Base-by-base conservation (phyloP, 2,113 vertebrate species). In the Amazona vittata region DNA sequence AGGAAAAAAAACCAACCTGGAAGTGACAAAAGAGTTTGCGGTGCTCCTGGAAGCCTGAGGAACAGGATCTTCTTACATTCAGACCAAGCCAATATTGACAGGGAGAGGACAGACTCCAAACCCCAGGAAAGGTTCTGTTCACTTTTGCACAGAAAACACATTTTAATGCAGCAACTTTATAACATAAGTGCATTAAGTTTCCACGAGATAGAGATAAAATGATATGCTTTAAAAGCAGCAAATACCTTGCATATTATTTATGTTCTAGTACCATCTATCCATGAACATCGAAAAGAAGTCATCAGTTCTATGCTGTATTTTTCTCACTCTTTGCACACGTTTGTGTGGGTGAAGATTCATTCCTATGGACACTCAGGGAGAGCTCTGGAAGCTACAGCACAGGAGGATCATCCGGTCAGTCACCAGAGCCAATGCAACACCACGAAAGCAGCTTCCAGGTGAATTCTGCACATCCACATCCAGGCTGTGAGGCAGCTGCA, bases 331-430 rank as follows among this genome's bases (percentile, higher is more conserved):
- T 63, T 35, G 62, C 53, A 68, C 19, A 5, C 5, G 9, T 20
- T 22, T 28, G 43, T 24, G 41, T 14, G 22, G 37, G 39, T 62
- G 57, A n/a, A 17, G 69, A 6, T 31, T 14, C 26, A 5, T 31
- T 14, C 0, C 1, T 4, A 6, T 2, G 31, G 76, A 60, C 3
- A 4, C 11, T 15, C 22, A 5, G 47, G 57, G 62, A 64, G 15
- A 37, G 18, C 37, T 11, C 33, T 4, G 5, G n/a, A 7, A 74
- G 28, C 63, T 10, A 8, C 49, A 25, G 43, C 53, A 29, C 33
- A 21, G 29, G 76, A 50, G 37, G n/a, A 14, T 5, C 11, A 33
- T 3, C 11, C 1, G 0, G 6, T 37, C 65, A 55, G 21, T 8
- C 13, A 33, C 57, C 5, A 1, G 52, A 65, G 39, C 41, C 35